A percentile compares a stretch with the other conserved stretches of the same genome.
Conservation (phyloP, 2,797 vertebrate genomes). For the Syngnathus rostellatus region DNA sequence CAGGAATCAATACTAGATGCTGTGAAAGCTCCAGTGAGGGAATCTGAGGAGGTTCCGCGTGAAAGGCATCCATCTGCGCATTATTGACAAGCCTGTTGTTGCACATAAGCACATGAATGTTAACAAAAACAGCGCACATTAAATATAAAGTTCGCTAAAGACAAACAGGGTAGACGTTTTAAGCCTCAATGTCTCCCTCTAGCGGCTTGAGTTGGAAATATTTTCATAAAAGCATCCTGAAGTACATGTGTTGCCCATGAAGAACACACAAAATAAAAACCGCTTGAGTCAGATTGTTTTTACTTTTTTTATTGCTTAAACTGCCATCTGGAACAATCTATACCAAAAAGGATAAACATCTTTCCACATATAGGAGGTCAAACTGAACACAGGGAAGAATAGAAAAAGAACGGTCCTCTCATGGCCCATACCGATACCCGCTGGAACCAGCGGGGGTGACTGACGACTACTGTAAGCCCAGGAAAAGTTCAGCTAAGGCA, state of each 20-base stretch:
- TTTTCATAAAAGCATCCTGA: not conserved
- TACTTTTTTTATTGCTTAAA: conserved; percentile 84
- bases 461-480: conserved; percentile 65
- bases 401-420: conserved; percentile 90
- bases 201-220: not conserved
- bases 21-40: not conserved
- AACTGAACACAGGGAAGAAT: conserved; percentile 79
- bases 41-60: not conserved
- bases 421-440: conserved; percentile 58
- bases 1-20: not conserved
- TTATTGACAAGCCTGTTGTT: not conserved
- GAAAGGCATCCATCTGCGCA: not conserved
- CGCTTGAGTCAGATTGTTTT: conserved; percentile 33
- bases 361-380: conserved; percentile 89
- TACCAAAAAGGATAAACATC: conserved; percentile 89
- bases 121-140: not conserved
- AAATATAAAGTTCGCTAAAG: not conserved
- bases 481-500: conserved; percentile 81
- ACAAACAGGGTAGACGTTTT: not conserved
- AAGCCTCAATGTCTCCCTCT: not conserved
- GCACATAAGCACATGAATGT: not conserved
- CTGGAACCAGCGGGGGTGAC: conserved; percentile 70
- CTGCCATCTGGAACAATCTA: conserved; percentile 94
- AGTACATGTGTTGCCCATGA: not conserved
- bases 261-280: conserved; percentile 2